Conservation (phyloP, 2,113 vertebrate genomes). For the Leuciscus idus region DNA sequence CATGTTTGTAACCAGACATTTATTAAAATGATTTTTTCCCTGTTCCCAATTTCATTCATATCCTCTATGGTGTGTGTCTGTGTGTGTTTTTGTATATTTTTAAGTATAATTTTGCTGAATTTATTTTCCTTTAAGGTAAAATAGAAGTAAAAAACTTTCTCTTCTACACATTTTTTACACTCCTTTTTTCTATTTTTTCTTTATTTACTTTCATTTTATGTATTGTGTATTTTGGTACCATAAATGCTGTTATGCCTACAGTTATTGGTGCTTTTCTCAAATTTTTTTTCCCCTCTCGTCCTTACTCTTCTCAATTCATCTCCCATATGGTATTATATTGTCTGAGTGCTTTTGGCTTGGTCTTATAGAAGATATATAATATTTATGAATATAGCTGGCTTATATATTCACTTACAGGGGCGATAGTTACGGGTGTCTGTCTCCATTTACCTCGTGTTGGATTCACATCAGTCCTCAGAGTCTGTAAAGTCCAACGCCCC, state of each 20-base stretch:
- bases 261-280: neutral
- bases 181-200: constrained; percentile 16
- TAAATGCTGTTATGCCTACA: neutral
- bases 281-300: neutral
- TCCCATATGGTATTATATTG: neutral
- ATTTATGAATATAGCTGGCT: constrained; percentile 44
- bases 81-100: neutral
- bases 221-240: neutral
- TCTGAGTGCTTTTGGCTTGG: constrained; percentile 33
- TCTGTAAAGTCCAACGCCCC: constrained; percentile 31
- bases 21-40: neutral
- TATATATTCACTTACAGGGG: constrained; percentile 30
- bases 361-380: constrained; percentile 41
- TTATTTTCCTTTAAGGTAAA: neutral
- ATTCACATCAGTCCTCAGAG: constrained; percentile 36
- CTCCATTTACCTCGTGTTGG: constrained; percentile 36
- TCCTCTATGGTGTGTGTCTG: neutral
- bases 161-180: neutral
- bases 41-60: constrained; percentile 2
- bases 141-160: neutral
- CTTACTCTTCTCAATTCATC: neutral
- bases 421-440: constrained; percentile 35
- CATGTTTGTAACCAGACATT: constrained; percentile 32
- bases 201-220: neutral
- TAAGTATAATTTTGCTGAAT: neutral